Percentiles rank a stretch among this genome's conserved stretches.
These are phyloP conservation scores for Motacilla tschutschensis DNA, from an alignment of 2,113 vertebrate species.

Conservation along the genomic window DNA sequence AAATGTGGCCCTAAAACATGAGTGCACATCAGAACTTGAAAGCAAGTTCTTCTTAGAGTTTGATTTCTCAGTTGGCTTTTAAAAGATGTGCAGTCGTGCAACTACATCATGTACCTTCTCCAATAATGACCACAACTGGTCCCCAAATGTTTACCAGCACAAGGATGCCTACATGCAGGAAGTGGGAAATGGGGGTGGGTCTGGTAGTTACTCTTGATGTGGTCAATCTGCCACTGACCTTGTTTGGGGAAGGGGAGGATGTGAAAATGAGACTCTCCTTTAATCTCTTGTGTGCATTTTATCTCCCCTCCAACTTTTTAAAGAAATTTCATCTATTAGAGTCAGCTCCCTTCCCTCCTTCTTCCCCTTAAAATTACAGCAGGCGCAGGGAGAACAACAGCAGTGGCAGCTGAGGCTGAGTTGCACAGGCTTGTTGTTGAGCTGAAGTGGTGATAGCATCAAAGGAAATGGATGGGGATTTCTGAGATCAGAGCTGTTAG, in stretches of 20 bases:
- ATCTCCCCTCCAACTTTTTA: constrained; percentile 64
- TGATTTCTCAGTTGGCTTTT: constrained; percentile 44
- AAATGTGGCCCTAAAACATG: not conserved
- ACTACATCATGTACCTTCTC: constrained; percentile 63
- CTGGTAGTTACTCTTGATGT: constrained; percentile 87
- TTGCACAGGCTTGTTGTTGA: constrained; percentile 45
- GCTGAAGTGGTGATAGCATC: constrained; percentile 60
- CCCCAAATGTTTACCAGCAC: constrained; percentile 76
- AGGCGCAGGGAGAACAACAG: not conserved
- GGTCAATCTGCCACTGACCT: constrained; percentile 89
- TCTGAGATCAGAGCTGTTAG: constrained; percentile 66
- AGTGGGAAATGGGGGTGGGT: constrained; percentile 75
- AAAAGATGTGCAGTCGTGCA: constrained; percentile 72
- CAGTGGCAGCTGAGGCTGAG: constrained; percentile 46
- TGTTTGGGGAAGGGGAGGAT: constrained; percentile 75
- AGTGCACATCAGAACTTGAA: constrained; percentile 55
- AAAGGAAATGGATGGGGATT: constrained; percentile 66
- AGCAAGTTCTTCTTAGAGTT: constrained; percentile 37
- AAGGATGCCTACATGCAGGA: constrained; percentile 80
- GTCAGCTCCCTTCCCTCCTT: constrained; percentile 27
- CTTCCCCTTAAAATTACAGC: not conserved
- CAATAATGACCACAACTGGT: constrained; percentile 69
- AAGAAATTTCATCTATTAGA: constrained; percentile 43
- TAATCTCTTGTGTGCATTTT: constrained; percentile 67
- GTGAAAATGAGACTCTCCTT: constrained; percentile 72